phyloP scores from a whole-genome alignment of 2,888 invertebrate genomes.

The Sclerodermus sp. region DNA sequence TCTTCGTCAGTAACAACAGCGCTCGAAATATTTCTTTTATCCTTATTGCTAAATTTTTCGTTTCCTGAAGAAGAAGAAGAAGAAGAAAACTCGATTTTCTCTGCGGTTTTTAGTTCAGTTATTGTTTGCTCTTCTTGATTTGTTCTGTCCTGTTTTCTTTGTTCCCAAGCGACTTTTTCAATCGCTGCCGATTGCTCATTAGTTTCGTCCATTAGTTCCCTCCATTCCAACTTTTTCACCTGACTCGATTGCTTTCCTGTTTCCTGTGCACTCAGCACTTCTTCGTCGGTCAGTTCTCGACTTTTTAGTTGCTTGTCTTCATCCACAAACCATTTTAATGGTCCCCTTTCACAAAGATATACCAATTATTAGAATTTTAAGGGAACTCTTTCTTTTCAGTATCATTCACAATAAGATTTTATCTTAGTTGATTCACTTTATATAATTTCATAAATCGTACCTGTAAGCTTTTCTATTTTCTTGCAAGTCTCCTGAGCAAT shows the following conservation, averaged over 20 bases:
- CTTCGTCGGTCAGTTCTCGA: conserved; percentile 14
- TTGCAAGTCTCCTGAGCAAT: conserved; percentile 28
- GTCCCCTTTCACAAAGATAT: conserved; percentile 22
- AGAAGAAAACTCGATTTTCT: too few relatives aligned
- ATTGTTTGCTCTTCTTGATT: too few relatives aligned
- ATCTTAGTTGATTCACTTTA: too few relatives aligned
- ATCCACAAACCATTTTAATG: conserved; percentile 42
- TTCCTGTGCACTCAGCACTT: not conserved
- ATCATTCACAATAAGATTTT: too few relatives aligned
- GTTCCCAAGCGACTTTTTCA: not conserved
- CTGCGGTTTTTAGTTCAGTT: too few relatives aligned
- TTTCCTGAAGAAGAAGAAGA: not conserved
- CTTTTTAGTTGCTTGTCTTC: conserved; percentile 17
- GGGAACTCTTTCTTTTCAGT: too few relatives aligned
- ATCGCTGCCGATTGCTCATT: not conserved
- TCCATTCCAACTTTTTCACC: not conserved
- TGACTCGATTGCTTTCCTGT: not conserved
- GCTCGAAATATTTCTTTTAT: not conserved
- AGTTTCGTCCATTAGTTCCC: not conserved
- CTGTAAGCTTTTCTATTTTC: conserved; percentile 42
- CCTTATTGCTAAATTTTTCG: conserved; percentile 9
- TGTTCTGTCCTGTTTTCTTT: too few relatives aligned
- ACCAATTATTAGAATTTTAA: too few relatives aligned
- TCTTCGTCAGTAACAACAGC: too few relatives aligned
- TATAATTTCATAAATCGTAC: conserved; percentile 17